Conservation (phyloP, 2,888 invertebrate species). For the Quadroppia sp. region DNA sequence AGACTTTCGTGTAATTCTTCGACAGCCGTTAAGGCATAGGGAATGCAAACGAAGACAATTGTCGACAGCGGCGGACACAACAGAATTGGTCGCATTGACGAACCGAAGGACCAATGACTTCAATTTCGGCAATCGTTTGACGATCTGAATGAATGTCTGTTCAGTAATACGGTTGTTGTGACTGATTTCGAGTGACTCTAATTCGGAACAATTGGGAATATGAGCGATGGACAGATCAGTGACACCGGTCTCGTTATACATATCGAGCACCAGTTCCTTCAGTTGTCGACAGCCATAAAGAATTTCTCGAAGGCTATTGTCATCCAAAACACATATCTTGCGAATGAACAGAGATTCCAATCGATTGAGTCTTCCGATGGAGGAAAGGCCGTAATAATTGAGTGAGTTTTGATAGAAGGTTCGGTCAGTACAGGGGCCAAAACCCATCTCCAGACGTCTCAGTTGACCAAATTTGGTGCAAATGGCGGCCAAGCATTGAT, state of each 20-base stretch:
- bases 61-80: not conserved
- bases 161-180: not conserved
- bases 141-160: not conserved
- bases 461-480: conserved; percentile 1
- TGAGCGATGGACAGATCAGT: conserved; percentile 5
- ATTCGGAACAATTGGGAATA: not conserved
- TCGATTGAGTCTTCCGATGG: not conserved
- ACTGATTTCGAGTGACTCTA: not conserved
- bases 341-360: conserved; percentile 24
- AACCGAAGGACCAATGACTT: not conserved
- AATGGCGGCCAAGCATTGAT: conserved; percentile 12
- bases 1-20: not conserved
- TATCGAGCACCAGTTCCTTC: not conserved
- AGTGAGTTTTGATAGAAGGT: not conserved
- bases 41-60: not conserved
- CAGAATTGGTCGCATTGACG: not conserved
- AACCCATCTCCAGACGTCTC: conserved; percentile 17
- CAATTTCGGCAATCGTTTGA: not conserved
- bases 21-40: not conserved
- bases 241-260: not conserved
- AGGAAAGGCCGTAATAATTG: not conserved
- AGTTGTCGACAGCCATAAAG: not conserved
- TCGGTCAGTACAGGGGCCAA: conserved; percentile 29
- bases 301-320: not conserved
- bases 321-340: conserved; percentile 30